phyloP scores from a whole-genome alignment of 2,888 invertebrate genomes.

The Hypselothyrea guttata region DNA sequence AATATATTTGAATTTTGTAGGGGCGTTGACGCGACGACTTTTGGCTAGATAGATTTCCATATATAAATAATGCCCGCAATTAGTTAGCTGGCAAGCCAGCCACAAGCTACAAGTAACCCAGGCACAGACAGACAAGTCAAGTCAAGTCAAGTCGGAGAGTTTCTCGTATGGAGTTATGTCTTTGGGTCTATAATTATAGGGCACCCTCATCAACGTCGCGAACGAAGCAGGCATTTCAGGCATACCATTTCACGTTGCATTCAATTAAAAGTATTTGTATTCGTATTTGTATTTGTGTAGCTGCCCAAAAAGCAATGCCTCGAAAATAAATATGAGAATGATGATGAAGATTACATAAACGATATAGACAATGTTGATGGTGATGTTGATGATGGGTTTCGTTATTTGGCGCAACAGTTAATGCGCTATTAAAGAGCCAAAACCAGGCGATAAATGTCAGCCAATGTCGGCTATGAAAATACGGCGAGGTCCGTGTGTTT shows the following conservation, averaged over 20 bases:
- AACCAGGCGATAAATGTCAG: slow-evolving; percentile 61
- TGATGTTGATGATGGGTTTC: slow-evolving; percentile 24
- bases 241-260: slow-evolving; percentile 38
- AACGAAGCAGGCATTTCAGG: neutral
- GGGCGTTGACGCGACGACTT: slow-evolving; percentile 56
- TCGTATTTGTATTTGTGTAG: slow-evolving; percentile 51
- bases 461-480: slow-evolving; percentile 53
- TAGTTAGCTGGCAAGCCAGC: slow-evolving; percentile 51
- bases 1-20: slow-evolving; percentile 9
- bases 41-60: slow-evolving; percentile 62
- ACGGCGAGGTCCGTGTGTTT: slow-evolving; percentile 39
- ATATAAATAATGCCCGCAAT: slow-evolving; percentile 64
- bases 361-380: too few relatives aligned
- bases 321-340: slow-evolving; percentile 20
- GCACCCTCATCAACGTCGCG: slow-evolving; percentile 65
- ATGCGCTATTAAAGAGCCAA: slow-evolving; percentile 57
- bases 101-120: slow-evolving; percentile 35
- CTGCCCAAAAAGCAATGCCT: slow-evolving; percentile 27
- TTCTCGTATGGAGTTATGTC: slow-evolving; percentile 16
- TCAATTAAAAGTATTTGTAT: slow-evolving; percentile 62
- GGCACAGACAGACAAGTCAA: slow-evolving; percentile 23
- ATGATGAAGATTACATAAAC: slow-evolving; percentile 19
- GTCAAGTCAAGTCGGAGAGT: slow-evolving; percentile 17
- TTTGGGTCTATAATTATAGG: slow-evolving; percentile 57
- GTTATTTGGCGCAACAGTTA: slow-evolving; percentile 45